Evolutionary conservation across 2,113 vertebrate genomes (phyloP).

Genomic region (Elachura formosa): DNA sequence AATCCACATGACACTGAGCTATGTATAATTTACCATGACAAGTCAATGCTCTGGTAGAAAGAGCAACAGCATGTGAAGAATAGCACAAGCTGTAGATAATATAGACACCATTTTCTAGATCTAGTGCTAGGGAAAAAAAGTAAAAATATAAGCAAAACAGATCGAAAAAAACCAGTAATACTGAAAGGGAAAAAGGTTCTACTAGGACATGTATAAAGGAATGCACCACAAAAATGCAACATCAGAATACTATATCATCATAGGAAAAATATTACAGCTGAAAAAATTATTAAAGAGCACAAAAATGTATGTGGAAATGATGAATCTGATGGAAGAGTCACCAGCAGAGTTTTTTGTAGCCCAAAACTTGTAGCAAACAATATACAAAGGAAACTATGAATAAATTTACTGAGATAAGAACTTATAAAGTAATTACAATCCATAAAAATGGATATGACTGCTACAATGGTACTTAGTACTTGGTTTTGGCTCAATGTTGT

Average conservation of each 20-base stretch:
- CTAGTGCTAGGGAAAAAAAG: not conserved
- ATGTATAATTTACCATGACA: conserved; percentile 48
- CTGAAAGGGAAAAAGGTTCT: not conserved
- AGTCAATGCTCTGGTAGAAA: conserved; percentile 30
- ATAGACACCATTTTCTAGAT: not conserved
- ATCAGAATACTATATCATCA: not conserved
- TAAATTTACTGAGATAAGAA: not conserved
- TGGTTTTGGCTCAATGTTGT: not conserved
- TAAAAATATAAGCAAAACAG: not conserved
- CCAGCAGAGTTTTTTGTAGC: not conserved
- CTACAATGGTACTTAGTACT: not conserved
- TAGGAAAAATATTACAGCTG: not conserved
- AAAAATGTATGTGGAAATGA: not conserved
- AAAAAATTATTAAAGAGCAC: not conserved
- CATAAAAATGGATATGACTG: not conserved
- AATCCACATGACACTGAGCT: not conserved
- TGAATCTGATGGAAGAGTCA: not conserved
- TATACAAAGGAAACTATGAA: not conserved
- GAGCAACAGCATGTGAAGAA: conserved; percentile 36
- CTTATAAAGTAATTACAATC: not conserved
- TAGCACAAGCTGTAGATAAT: conserved; percentile 12
- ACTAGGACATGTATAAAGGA: not conserved
- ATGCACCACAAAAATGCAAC: not conserved
- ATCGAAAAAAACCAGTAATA: not conserved
- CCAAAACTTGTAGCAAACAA: not conserved